Percentiles rank a stretch among this genome's conserved stretches.
Conservation (phyloP, 2,113 vertebrate genomes). For the Antigone vipio region DNA sequence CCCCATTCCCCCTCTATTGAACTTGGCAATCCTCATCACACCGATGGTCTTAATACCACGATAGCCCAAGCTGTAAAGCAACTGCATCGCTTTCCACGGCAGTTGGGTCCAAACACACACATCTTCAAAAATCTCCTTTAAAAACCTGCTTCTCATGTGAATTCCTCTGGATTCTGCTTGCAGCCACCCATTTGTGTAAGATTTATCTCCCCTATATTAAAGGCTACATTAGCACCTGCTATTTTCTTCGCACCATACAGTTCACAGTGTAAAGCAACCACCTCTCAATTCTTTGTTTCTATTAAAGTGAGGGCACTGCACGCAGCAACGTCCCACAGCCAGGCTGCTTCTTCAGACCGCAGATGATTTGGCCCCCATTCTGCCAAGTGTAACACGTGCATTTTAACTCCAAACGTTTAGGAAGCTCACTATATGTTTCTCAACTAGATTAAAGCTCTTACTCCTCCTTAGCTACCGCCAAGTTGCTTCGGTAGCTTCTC, state of each 20-base stretch:
- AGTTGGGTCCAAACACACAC: neutral
- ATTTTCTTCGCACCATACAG: neutral
- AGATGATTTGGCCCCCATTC: neutral
- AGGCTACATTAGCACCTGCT: neutral
- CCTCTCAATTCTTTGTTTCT: neutral
- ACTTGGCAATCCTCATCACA: neutral
- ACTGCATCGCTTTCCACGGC: neutral
- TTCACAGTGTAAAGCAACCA: neutral
- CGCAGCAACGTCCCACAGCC: fast-evolving
- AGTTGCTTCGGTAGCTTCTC: neutral
- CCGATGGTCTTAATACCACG: fast-evolving
- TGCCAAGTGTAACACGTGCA: neutral
- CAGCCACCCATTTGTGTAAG: neutral
- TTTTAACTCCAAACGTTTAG: neutral
- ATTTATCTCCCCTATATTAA: neutral
- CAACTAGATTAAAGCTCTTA: neutral
- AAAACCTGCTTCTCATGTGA: neutral
- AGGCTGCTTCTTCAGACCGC: neutral
- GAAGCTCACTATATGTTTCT: neutral
- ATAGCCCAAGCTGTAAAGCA: neutral
- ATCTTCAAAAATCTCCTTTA: neutral
- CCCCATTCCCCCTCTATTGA: neutral
- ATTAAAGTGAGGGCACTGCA: neutral
- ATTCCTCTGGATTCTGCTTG: neutral
- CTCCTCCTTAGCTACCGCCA: neutral